Evolutionary conservation across 1,140 invertebrate genomes (phyloP), one percentile per base, ranked within the genome.

Genomic region (Drosophila albomicans): DNA sequence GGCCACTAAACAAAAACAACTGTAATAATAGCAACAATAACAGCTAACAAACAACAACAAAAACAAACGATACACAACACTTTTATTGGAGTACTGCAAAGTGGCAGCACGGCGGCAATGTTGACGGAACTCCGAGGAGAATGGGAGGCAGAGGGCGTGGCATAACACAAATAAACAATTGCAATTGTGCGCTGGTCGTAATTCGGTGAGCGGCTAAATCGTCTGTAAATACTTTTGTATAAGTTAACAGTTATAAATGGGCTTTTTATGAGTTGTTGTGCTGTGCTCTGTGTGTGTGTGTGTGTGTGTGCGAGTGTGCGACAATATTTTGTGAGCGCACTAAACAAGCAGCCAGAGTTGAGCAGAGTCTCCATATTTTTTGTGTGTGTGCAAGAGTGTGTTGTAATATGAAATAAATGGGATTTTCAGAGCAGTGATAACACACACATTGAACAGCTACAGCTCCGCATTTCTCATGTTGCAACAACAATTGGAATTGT

Each of bases 211-310:
- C 84, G 87, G 85, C 80, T 89, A 88, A 88, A 88, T 88, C 84
- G 84, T 80, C 84, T 88, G 84, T 88, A 88, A 88, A 88, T 88
- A 88, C 84, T 88, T 88, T 88, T 81, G 85, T 88, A 88, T 85
- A 88, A 89, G 84, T 88, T 88, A 88, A 88, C 84, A 84, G 85
- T 88, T 89, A 89, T 88, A 88, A 88, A 88, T 88, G 84, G 85
- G 74, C 85, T 75, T 88, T 88, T 88, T 88, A 88, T 88, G 84
- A 88, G 84, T 88, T 80, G 71, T 78, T 25, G 46, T 45, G 28
- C 7, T 68, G 79, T 82, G 75, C 20, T 25, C 20, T 25, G 0
- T 86, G 41, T 35, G 63, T 65, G 15, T 15, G 63, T 65, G 15
- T 15, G 35, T 54, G 59, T 49, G 59, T 49, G 59, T 48, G 48